Evolutionary conservation across 2,888 invertebrate species (phyloP), one percentile per base, ranked within the genome.

Genomic region (Ormyrus pomaceus): DNA sequence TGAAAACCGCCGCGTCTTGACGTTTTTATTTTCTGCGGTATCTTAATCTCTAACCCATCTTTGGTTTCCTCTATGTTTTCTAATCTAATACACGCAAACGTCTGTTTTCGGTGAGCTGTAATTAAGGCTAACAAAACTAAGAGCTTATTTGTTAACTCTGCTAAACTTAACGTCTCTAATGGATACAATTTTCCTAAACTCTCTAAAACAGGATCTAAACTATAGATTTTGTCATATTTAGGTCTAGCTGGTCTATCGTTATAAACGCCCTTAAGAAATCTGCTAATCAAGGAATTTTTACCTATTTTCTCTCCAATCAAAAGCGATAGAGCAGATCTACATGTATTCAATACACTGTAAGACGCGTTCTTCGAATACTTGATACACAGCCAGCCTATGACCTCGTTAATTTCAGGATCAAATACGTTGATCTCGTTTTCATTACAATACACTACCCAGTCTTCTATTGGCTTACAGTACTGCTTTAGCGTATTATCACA

Each of bases 1-100:
- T 79, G 73, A 46, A 10, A 45, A 5, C 2, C 10, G 6, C 72
- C 78, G 6, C 19, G 53, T 11, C 55, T 74, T 6, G 64, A 61
- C 6, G 69, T 64, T 50, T 79, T 74, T 6, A 79, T 69, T 45
- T 6, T 59, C 5, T 79, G 64, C n/a, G 79, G 70, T 11, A 79
- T 79, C 34, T 58, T 10, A 8, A 69, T 74, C 56, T 70, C 69
- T 9, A n/a, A 74, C 10, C 74, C 61, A 0, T 50, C 46, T 56
- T 50, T 13, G 9, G 56, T 75, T 6, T 56, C 13, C 5, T 53
- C n/a, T 13, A 73, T 68, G 3, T 73, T 79, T 4, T 6, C 19
- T 13, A 66, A 34, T 48, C 8, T 75, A 34, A 50, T 19, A 10
- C 46, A 56, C 19, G 75, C 46, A 34, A 65, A 6, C n/a, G 56